phyloP scores from a whole-genome alignment of 2,888 invertebrate species.

The Melanchra persicariae region DNA sequence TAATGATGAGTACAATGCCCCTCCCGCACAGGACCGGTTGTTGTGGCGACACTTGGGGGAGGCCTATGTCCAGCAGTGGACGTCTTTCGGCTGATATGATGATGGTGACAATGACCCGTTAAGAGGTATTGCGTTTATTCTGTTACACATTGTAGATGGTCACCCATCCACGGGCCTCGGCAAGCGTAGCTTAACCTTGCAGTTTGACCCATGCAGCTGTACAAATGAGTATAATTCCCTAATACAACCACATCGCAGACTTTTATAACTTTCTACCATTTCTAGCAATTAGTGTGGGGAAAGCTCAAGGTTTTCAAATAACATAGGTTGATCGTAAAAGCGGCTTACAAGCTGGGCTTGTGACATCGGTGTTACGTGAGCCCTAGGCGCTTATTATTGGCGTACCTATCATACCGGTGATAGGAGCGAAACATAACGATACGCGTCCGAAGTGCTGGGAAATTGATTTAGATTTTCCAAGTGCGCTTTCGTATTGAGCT shows the following conservation, averaged over 20 bases:
- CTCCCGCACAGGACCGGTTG: no score
- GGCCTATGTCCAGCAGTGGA: no score
- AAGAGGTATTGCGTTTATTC: no score
- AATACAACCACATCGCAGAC: background rate
- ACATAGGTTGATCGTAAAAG: constrained; percentile 32
- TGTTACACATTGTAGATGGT: no score
- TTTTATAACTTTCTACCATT: constrained; percentile 32
- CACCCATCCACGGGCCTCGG: background rate
- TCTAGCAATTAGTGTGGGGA: constrained; percentile 27
- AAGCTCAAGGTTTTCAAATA: constrained; percentile 27
- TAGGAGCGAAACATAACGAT: background rate
- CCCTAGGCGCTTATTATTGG: background rate
- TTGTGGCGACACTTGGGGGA: no score
- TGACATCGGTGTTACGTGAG: constrained; percentile 13
- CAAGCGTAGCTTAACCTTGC: background rate
- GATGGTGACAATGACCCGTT: no score
- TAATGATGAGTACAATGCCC: no score
- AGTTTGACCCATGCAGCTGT: background rate
- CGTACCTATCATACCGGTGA: background rate
- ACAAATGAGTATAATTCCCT: background rate
- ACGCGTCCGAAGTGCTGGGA: background rate
- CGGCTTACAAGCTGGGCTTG: background rate
- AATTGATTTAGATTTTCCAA: background rate
- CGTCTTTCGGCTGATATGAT: no score
- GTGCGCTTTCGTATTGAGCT: background rate